phyloP scores from a whole-genome alignment of 2,113 vertebrate genomes.

The Podilymbus podiceps region DNA sequence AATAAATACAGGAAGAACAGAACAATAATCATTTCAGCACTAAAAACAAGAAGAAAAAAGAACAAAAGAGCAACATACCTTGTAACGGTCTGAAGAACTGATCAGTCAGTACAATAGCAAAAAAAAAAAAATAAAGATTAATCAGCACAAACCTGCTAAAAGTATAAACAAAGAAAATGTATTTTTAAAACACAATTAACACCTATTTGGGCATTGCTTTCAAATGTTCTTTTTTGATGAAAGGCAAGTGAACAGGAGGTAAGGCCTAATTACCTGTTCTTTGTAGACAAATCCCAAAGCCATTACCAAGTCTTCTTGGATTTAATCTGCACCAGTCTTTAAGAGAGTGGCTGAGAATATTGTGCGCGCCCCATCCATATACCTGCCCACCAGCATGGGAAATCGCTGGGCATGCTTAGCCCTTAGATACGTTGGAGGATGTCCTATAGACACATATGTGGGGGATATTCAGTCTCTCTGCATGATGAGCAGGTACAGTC shows the following conservation, averaged over 20 bases:
- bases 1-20: not conserved
- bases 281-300: not conserved
- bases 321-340: not conserved
- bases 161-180: not conserved
- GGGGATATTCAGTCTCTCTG: not conserved
- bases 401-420: not conserved
- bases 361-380: not conserved
- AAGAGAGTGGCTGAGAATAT: not conserved
- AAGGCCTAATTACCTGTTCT: not conserved
- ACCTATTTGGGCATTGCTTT: not conserved
- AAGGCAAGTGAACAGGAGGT: not conserved
- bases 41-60: not conserved
- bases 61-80: not conserved
- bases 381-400: not conserved
- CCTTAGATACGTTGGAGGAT: not conserved
- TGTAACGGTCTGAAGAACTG: not conserved
- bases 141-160: not conserved
- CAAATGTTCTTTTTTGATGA: not conserved
- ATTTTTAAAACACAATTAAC: not conserved
- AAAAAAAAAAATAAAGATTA: not conserved
- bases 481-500: not conserved
- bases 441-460: rapidly evolving
- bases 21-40: not conserved
- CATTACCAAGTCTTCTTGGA: not conserved
- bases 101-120: not conserved